Evolutionary conservation across 2,888 invertebrate genomes (phyloP), one percentile per base, ranked within the genome.

Genomic region (Drosophila flavopinicola): DNA sequence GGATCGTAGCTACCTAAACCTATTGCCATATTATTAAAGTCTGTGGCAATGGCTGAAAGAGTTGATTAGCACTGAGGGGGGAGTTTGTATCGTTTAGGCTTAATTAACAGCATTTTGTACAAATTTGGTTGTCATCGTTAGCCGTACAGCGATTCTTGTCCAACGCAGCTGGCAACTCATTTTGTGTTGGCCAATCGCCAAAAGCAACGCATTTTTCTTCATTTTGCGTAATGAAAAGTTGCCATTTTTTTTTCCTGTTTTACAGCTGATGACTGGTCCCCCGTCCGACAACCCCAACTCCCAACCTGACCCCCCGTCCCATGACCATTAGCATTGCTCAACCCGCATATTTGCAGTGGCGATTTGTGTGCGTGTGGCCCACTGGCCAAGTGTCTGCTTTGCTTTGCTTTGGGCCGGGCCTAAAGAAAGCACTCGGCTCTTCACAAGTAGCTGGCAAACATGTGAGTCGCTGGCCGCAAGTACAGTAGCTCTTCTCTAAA

Each of bases 111-210:
- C 47, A 57, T 58, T 49, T 60, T 54, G 39, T 37, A 58, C 57
- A 72, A 52, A 67, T 77, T 63, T 77, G 73, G 59, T 33, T 41
- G 57, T 65, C 72, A 76, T 67, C 67, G 58, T 65, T 56, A 64
- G 68, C 38, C 48, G 32, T 17, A 29, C 37, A 25, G 38, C 41
- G 39, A 29, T 29, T 42, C 60, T 54, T 45, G 53, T 38, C 30
- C 17, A 23, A 30, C 30, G 1, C 57, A 30, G 29, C 30, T 49
- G 49, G 51, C 45, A 37, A 29, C 52, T 52, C 52, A 53, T 37
- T 41, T 20, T 30, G 42, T 30, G 38, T 69, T 70, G 37, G 32
- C 44, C 60, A 69, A 69, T 67, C 24, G 42, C 23, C 35, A 20
- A 15, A 20, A 30, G 11, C 27, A 23, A 47, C 45, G 32, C 49